Percentiles rank a stretch among this genome's conserved stretches.
Evolutionary conservation across 1,140 invertebrate genomes (phyloP).

Genomic region (Bilobella aurantiaca): DNA sequence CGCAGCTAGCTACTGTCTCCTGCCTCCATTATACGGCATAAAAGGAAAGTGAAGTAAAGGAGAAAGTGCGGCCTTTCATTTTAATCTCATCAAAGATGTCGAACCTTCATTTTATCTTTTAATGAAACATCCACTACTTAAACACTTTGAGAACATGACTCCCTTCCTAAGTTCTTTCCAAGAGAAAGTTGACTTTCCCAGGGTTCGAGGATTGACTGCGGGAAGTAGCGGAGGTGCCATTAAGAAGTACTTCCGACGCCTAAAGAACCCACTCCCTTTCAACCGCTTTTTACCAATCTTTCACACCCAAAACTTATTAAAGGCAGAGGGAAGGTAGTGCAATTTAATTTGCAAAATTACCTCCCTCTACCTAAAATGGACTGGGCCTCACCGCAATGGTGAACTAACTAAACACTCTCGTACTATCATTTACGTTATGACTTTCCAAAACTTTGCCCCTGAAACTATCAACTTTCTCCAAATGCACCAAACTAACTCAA

Average conservation of each 20-base stretch:
- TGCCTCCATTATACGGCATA: constrained; percentile 17
- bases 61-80: constrained; percentile 21
- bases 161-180: constrained; percentile 15
- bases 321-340: background rate
- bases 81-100: constrained; percentile 33
- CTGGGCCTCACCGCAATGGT: background rate
- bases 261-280: background rate
- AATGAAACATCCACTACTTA: constrained; percentile 27
- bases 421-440: background rate
- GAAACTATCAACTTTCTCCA: background rate
- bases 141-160: constrained; percentile 14
- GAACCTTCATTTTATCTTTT: constrained; percentile 29
- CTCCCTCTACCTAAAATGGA: background rate
- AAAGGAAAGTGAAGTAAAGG: background rate
- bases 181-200: background rate
- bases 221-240: background rate
- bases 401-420: background rate
- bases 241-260: background rate
- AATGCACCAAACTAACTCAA: background rate
- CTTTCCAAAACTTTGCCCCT: background rate
- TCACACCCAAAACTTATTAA: background rate
- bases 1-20: constrained; percentile 22
- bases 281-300: background rate
- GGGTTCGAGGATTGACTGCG: background rate
- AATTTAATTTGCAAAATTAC: constrained; percentile 8